These are phyloP conservation scores for Siderastrea siderea DNA, from an alignment of 92 coral and sea anemone genomes.

Conservation along the genomic window DNA sequence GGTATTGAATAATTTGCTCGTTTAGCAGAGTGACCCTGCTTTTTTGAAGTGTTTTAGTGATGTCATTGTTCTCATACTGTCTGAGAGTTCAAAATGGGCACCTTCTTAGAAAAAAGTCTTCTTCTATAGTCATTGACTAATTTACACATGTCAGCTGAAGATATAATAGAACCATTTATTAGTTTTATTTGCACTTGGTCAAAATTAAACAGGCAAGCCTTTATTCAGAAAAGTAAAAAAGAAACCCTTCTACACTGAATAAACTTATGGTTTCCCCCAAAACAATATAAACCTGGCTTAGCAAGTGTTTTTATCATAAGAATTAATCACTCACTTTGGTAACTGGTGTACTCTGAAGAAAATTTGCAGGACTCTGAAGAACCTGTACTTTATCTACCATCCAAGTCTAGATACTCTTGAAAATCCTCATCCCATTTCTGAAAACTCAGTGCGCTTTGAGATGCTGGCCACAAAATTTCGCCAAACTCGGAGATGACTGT, in stretches of 20 bases:
- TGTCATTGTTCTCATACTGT: too few relatives aligned
- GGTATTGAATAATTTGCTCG: neutral
- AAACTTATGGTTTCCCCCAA: neutral
- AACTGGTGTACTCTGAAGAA: conserved; percentile 17
- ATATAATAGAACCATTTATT: too few relatives aligned
- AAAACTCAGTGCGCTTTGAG: conserved; percentile 1
- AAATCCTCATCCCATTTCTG: conserved; percentile 32
- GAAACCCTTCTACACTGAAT: neutral
- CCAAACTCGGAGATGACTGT: neutral
- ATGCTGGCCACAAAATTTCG: conserved; percentile 4
- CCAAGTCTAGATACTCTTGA: conserved; percentile 18
- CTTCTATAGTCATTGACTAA: too few relatives aligned
- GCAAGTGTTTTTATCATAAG: too few relatives aligned
- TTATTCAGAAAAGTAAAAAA: too few relatives aligned
- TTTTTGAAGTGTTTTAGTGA: too few relatives aligned
- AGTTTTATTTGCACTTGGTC: too few relatives aligned
- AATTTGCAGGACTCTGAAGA: conserved; percentile 13
- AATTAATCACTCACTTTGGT: conserved; percentile 5
- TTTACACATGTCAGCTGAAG: too few relatives aligned
- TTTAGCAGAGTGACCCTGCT: neutral
- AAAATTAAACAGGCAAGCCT: neutral
- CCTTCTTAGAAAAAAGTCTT: too few relatives aligned
- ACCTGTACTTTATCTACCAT: conserved; percentile 21
- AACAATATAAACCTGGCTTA: neutral
- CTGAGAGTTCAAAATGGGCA: neutral